Conservation (phyloP, 1,140 invertebrate genomes). For the Pseudomyrmex concolor region DNA sequence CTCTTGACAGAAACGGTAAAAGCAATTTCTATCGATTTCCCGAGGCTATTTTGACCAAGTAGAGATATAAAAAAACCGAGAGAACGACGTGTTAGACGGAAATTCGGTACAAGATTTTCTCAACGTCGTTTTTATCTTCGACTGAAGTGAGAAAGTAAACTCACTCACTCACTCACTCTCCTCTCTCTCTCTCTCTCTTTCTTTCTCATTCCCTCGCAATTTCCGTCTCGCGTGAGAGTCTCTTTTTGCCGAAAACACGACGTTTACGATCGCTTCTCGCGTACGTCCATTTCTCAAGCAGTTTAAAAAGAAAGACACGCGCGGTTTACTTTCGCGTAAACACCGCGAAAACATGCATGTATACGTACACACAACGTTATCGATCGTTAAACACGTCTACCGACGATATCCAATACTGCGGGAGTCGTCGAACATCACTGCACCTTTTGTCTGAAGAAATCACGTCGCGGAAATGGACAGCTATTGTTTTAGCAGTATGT, state of each 20-base stretch:
- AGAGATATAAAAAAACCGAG: constrained; percentile 1
- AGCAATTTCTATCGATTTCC: constrained; percentile 14
- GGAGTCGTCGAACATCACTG: neutral
- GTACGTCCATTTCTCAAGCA: constrained; percentile 48
- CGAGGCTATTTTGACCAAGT: neutral
- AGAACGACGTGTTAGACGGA: constrained; percentile 21
- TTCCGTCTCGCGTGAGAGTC: neutral
- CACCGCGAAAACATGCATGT: constrained; percentile 36
- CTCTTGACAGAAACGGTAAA: neutral
- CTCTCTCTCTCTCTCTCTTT: no score
- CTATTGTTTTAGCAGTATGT: constrained; percentile 21
- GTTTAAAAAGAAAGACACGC: constrained; percentile 24
- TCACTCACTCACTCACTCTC: neutral
- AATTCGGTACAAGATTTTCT: constrained; percentile 46
- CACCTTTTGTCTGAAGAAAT: constrained; percentile 28
- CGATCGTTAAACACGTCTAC: constrained; percentile 16
- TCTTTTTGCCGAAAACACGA: constrained; percentile 37
- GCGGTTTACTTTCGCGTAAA: constrained; percentile 49
- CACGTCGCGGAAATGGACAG: constrained; percentile 21
- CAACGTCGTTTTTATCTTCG: constrained; percentile 10
- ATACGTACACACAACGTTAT: constrained; percentile 14
- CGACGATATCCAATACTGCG: constrained; percentile 16
- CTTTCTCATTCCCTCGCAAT: neutral
- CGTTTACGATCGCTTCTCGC: constrained; percentile 49
- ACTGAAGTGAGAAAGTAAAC: constrained; percentile 38